phyloP scores from a whole-genome alignment of 2,888 invertebrate species.

The Orthosia gothica region DNA sequence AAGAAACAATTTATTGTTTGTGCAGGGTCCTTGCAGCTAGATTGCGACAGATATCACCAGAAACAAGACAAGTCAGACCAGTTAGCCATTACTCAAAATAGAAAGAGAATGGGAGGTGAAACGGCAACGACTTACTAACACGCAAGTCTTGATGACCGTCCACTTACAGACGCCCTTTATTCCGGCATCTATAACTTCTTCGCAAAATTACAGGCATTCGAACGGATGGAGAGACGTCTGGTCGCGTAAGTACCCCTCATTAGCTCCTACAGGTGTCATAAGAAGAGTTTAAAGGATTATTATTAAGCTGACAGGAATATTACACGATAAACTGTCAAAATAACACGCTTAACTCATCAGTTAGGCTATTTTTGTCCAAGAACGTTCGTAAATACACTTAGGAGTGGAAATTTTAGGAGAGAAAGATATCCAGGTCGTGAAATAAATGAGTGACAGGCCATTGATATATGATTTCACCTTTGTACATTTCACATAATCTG shows the following conservation, averaged over 20 bases:
- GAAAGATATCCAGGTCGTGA: slow-evolving; percentile 9
- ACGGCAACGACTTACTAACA: slow-evolving; percentile 44
- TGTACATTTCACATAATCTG: slow-evolving; percentile 56
- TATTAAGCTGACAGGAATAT: slow-evolving; percentile 12
- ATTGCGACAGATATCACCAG: slow-evolving; percentile 61
- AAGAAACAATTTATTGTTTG: slow-evolving; percentile 52
- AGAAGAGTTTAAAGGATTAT: slow-evolving; percentile 13
- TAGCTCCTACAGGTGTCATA: slow-evolving; percentile 6
- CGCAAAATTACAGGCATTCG: slow-evolving; percentile 22
- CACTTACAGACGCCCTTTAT: slow-evolving; percentile 40
- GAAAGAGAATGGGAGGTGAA: slow-evolving; percentile 51
- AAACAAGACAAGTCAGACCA: slow-evolving; percentile 58
- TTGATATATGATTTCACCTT: slow-evolving; percentile 55
- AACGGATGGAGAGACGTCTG: slow-evolving; percentile 5
- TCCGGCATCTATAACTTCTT: slow-evolving; percentile 21
- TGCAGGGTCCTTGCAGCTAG: slow-evolving; percentile 43
- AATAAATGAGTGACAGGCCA: slow-evolving; percentile 17
- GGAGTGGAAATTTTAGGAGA: background rate
- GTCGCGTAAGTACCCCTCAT: slow-evolving; percentile 15
- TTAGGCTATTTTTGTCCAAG: slow-evolving; percentile 27
- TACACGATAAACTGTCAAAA: slow-evolving; percentile 33
- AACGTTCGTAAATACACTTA: background rate
- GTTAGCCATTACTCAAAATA: slow-evolving; percentile 65
- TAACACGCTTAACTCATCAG: slow-evolving; percentile 10
- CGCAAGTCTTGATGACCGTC: slow-evolving; percentile 47